Percentiles rank a stretch among this genome's conserved stretches.
Evolutionary conservation across 2,113 vertebrate species (phyloP).

Genomic region (Tor tambroides): DNA sequence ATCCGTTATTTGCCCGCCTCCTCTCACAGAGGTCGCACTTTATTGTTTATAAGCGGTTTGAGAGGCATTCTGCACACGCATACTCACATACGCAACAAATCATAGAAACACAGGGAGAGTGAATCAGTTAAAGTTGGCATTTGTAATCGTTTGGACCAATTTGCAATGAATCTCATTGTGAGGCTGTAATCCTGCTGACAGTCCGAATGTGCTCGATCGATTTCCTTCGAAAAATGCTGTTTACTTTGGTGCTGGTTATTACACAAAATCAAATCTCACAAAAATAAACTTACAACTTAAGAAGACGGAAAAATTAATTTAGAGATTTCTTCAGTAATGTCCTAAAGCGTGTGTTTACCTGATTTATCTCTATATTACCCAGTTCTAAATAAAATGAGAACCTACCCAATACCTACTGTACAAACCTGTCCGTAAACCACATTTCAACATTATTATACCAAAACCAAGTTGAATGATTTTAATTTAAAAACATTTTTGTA

Average conservation of each 20-base stretch:
- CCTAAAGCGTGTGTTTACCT: background rate
- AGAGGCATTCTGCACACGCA: slow-evolving; percentile 6
- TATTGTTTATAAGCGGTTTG: slow-evolving; percentile 55
- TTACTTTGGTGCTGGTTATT: slow-evolving; percentile 4
- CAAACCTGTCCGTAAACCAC: background rate
- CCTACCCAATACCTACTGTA: background rate
- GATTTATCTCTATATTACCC: background rate
- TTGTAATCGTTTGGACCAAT: slow-evolving; percentile 32
- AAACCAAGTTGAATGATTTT: background rate
- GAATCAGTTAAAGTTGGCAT: slow-evolving; percentile 46
- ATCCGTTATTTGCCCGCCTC: background rate
- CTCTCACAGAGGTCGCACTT: slow-evolving; percentile 66
- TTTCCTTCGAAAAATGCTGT: background rate
- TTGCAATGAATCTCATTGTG: slow-evolving; percentile 41
- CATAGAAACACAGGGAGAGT: slow-evolving; percentile 16
- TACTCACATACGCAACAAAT: background rate
- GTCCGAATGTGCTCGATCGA: slow-evolving; percentile 30
- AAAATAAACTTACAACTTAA: background rate
- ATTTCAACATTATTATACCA: background rate
- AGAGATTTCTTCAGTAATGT: background rate
- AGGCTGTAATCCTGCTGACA: slow-evolving; percentile 34
- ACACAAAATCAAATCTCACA: background rate
- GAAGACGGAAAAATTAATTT: background rate
- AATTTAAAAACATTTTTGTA: background rate
- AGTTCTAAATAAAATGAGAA: background rate